Percentiles rank a stretch among this genome's conserved stretches.
Evolutionary conservation across 2,888 invertebrate genomes (phyloP).

Genomic region (Listrodromus nycthemerus): DNA sequence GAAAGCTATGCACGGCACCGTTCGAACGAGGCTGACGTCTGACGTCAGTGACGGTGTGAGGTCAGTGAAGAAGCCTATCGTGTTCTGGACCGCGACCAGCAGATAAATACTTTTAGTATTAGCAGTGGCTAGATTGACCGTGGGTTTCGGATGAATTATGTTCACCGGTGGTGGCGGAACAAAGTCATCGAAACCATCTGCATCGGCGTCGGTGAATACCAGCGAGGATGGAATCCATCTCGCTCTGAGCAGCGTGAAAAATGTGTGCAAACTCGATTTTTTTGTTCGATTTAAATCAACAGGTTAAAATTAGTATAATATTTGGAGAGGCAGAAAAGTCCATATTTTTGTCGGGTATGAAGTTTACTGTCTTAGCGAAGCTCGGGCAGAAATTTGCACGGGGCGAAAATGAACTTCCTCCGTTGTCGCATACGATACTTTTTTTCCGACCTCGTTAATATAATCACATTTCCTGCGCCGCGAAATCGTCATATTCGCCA

Average conservation of each 20-base stretch:
- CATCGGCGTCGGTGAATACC: slow-evolving; percentile 87
- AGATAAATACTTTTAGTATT: slow-evolving; percentile 74
- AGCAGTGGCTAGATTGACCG: slow-evolving; percentile 78
- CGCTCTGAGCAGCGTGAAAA: slow-evolving; percentile 82
- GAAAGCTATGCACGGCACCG: slow-evolving; percentile 60
- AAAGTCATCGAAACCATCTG: slow-evolving; percentile 88
- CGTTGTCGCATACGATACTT: too few relatives aligned
- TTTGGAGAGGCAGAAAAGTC: too few relatives aligned
- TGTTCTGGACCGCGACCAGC: slow-evolving; percentile 73
- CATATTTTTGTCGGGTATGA: too few relatives aligned
- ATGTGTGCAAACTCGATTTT: slow-evolving; percentile 22
- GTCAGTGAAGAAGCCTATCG: slow-evolving; percentile 74
- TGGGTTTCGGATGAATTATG: slow-evolving; percentile 89
- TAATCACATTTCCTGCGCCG: too few relatives aligned
- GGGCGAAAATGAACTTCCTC: too few relatives aligned
- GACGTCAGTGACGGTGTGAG: slow-evolving; percentile 69
- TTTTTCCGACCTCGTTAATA: too few relatives aligned
- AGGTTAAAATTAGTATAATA: too few relatives aligned
- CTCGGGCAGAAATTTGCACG: too few relatives aligned
- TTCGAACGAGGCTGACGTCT: slow-evolving; percentile 51
- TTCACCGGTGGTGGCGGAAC: slow-evolving; percentile 89
- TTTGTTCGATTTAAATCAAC: background rate
- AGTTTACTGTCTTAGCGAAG: too few relatives aligned
- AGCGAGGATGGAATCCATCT: slow-evolving; percentile 89
- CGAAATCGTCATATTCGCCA: too few relatives aligned